Percentiles rank a stretch among this genome's conserved stretches.
Evolutionary conservation across 2,888 invertebrate genomes (phyloP).

Genomic region (Lobophora halterata): DNA sequence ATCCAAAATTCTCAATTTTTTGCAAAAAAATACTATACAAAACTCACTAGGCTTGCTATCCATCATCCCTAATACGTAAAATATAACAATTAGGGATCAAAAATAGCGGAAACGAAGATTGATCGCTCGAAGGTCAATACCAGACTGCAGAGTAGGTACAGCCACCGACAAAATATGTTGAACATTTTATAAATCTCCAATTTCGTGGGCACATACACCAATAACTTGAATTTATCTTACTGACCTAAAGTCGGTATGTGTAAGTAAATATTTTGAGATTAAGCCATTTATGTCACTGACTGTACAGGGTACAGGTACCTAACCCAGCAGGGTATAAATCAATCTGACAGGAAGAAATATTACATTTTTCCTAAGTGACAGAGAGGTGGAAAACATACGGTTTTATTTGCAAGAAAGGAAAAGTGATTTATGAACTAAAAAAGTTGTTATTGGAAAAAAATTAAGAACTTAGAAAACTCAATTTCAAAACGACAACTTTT

Average conservation of each 20-base stretch:
- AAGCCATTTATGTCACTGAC: too few relatives aligned
- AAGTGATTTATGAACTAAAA: conserved; percentile 3
- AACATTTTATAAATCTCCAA: too few relatives aligned
- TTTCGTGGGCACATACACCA: too few relatives aligned
- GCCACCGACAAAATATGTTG: too few relatives aligned
- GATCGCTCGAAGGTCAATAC: conserved; percentile 39
- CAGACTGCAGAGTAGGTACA: conserved; percentile 37
- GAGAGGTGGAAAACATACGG: conserved; percentile 27
- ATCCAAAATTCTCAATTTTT: too few relatives aligned
- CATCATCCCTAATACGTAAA: conserved; percentile 21
- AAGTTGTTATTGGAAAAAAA: too few relatives aligned
- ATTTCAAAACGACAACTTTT: conserved; percentile 1
- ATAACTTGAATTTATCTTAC: too few relatives aligned
- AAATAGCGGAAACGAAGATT: conserved; percentile 43
- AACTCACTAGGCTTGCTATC: background rate
- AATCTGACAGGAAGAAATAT: conserved; percentile 54
- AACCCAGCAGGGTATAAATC: conserved; percentile 51
- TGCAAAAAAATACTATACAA: too few relatives aligned
- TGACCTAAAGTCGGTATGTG: too few relatives aligned
- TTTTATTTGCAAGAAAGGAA: conserved; percentile 23
- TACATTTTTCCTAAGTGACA: conserved; percentile 35
- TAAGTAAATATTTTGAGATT: too few relatives aligned
- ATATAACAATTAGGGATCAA: conserved; percentile 42
- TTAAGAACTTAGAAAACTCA: too few relatives aligned
- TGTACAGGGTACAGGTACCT: too few relatives aligned